Conservation (phyloP, 2,888 invertebrate species). For the Archaeoteleia sp. region DNA sequence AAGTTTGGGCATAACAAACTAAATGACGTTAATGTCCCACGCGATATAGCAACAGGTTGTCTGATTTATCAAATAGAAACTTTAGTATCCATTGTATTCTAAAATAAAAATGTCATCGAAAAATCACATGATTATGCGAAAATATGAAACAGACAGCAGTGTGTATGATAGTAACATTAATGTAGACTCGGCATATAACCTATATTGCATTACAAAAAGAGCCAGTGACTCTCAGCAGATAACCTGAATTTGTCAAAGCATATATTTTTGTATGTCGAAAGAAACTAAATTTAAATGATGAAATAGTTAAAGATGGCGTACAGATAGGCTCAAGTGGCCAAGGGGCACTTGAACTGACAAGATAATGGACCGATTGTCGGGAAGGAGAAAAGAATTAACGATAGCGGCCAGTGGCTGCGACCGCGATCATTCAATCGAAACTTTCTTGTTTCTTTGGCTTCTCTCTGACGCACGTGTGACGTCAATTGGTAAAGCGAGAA, state of each 20-base stretch:
- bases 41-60: no score
- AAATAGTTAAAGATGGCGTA: conserved; percentile 44
- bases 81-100: not conserved
- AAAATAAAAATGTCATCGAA: conserved; percentile 7
- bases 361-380: conserved; percentile 69
- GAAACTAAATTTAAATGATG: conserved; percentile 43
- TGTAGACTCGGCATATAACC: conserved; percentile 21
- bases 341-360: conserved; percentile 68
- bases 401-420: conserved; percentile 48
- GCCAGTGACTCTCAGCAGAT: conserved; percentile 35
- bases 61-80: not conserved
- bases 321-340: conserved; percentile 68
- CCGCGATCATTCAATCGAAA: conserved; percentile 72
- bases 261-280: conserved; percentile 50
- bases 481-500: conserved; percentile 71
- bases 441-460: conserved; percentile 72
- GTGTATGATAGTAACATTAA: conserved; percentile 8
- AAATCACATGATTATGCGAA: conserved; percentile 5
- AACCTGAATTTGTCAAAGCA: conserved; percentile 11
- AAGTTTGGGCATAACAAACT: no score
- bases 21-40: no score
- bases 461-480: conserved; percentile 73
- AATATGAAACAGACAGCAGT: conserved; percentile 8
- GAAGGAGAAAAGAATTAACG: conserved; percentile 64
- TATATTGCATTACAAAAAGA: conserved; percentile 31